Evolutionary conservation across 2,888 invertebrate genomes (phyloP), one percentile per base, ranked within the genome.

Genomic region (Hofmannophila pseudospretella): DNA sequence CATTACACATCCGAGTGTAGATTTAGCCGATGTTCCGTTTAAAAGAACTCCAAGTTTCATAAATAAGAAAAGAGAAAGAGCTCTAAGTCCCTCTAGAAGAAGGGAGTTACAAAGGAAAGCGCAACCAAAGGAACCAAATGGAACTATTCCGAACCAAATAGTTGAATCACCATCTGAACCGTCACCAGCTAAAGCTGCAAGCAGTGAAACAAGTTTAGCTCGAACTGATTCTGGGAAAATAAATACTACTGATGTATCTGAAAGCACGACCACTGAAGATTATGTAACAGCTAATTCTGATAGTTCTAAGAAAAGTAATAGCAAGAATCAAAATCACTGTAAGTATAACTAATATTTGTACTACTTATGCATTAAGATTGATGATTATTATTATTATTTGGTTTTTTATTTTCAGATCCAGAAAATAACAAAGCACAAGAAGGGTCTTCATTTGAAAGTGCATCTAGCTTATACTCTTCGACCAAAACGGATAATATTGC

Each of bases 401-500:
- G n/a, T n/a, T n/a, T n/a, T n/a, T n/a, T n/a, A n/a, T n/a, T 87
- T 67, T 67, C 51, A 90, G 89, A 75, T 77, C 87, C 70, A 57
- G 90, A 87, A 74, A 88, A 88, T 49, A 89, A 89, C 45, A 90
- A 89, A 58, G 57, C 81, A 2, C 91, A 91, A 60, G 94, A 93
- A 43, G 94, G 94, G 14, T 94, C 94, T 47, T 95, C 95, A n/a
- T 94, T 95, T 71, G 95, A 95, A 75, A 95, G 95, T 69, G 94
- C 93, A 44, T 94, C 94, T 39, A 94, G 94, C 27, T 85, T 94
- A 41, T 94, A 94, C 71, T 94, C 94, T 49, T 84, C 91, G 32
- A 92, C 94, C 23, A 89, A 93, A 45, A 92, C 92, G 45, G 93
- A 94, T 65, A 90, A 90, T 44, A 77, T 89, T 25, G 84, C 87